Evolutionary conservation across 2,888 invertebrate genomes (phyloP).

Genomic region (Athetis lepigone): DNA sequence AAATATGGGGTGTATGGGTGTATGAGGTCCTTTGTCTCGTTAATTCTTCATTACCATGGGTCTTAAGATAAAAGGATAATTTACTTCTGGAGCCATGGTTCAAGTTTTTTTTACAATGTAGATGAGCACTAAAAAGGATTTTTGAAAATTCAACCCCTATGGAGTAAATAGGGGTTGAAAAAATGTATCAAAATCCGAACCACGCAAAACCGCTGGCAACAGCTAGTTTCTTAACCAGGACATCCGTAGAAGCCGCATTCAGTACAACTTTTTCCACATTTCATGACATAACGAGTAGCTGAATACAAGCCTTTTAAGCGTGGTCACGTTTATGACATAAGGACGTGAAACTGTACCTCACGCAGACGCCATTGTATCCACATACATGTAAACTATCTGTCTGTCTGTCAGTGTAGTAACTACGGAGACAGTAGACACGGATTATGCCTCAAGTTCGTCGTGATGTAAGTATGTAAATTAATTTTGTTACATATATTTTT

Average conservation of each 20-base stretch:
- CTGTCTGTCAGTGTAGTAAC: constrained; percentile 32
- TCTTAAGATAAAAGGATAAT: no score
- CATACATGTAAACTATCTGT: constrained; percentile 32
- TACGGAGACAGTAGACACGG: constrained; percentile 1
- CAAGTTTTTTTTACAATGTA: no score
- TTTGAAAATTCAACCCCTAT: no score
- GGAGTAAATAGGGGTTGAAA: no score
- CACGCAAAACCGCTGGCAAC: no score
- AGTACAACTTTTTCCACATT: constrained; percentile 33
- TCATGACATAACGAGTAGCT: constrained; percentile 46
- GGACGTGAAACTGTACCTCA: constrained; percentile 68
- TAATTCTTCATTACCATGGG: no score
- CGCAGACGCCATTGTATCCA: constrained; percentile 65
- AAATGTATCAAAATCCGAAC: no score
- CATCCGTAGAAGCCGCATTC: neutral
- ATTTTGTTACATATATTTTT: neutral
- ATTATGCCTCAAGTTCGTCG: constrained; percentile 3
- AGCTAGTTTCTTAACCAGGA: neutral
- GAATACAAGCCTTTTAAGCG: constrained; percentile 55
- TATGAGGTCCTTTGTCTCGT: no score
- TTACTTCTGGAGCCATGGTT: no score
- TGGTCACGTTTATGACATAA: constrained; percentile 67
- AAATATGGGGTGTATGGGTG: no score
- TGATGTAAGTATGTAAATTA: constrained; percentile 1
- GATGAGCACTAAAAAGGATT: no score